Percentiles rank a stretch among this genome's conserved stretches.
Conservation (phyloP, 2,113 vertebrate species). For the Corydoras maculifer region DNA sequence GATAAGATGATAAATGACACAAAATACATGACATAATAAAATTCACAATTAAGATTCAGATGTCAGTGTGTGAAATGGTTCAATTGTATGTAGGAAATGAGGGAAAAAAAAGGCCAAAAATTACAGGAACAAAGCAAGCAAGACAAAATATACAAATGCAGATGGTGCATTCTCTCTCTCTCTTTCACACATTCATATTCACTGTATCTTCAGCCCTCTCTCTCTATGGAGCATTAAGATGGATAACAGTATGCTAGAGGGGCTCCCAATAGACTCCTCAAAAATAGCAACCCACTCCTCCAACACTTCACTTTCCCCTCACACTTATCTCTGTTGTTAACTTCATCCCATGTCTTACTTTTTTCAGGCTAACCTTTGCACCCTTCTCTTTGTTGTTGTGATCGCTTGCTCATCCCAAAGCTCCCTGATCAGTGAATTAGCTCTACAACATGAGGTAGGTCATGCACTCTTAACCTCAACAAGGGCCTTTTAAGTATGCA, state of each 20-base stretch:
- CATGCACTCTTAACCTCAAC: slow-evolving; percentile 11
- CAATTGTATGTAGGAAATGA: background rate
- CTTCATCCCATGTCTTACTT: slow-evolving; percentile 25
- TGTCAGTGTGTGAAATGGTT: background rate
- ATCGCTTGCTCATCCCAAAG: slow-evolving; percentile 18
- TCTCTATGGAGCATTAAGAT: slow-evolving; percentile 39
- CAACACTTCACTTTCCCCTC: slow-evolving; percentile 21
- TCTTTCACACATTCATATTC: background rate
- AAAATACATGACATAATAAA: too few species aligned
- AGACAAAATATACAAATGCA: slow-evolving; percentile 26
- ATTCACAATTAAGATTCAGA: too few species aligned
- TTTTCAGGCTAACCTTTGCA: slow-evolving; percentile 38
- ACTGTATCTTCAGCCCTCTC: slow-evolving; percentile 1
- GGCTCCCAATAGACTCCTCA: slow-evolving; percentile 45
- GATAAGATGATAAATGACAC: too few species aligned
- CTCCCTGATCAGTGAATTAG: slow-evolving; percentile 18
- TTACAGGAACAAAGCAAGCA: slow-evolving; percentile 12
- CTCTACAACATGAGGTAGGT: slow-evolving; percentile 20
- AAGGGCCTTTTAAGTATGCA: slow-evolving; percentile 16
- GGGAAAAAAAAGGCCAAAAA: background rate
- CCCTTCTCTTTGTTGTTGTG: slow-evolving; percentile 30
- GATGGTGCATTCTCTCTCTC: background rate
- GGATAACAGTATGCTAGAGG: slow-evolving; percentile 40
- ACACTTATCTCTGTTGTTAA: slow-evolving; percentile 18
- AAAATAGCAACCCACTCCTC: slow-evolving; percentile 46